Evolutionary conservation across 2,113 vertebrate genomes (phyloP), one percentile per base, ranked within the genome.

Genomic region (Todiramphus saurophagus): DNA sequence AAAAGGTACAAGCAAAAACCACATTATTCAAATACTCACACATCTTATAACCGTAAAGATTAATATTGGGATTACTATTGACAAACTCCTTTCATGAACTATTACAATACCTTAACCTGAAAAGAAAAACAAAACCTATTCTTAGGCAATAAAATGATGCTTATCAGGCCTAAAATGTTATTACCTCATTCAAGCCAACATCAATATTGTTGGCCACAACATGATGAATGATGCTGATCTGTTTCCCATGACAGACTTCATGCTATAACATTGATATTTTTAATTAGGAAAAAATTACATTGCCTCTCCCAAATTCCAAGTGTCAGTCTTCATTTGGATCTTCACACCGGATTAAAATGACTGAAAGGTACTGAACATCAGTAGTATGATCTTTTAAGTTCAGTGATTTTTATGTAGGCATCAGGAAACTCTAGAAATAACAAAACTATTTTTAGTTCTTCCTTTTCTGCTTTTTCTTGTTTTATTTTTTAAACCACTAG

Each of bases 271-370:
- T 0, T 75, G 37, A 43, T 68, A 94, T 39, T 68, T 89, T 75
- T 92, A 86, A 96, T 89, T 67, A 86, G 46, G 59, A 86, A 90
- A 90, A 85, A 67, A 81, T 46, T 1, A 14, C 39, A 77, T 20
- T 78, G 15, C 60, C 68, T 94, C 80, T 60, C 46, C 43, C 51
- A 70, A 78, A 95, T 94, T 95, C 83, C 80, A 96, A 78, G 30
- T 60, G 77, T 92, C 76, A 84, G 46, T 58, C 76, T 89, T 89
- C 46, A 81, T 68, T 60, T 87, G 80, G 24, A 75, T 81, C 33
- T 84, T 73, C 56, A 64, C 23, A 77, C 31, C 59, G 72, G 30
- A 82, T 84, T 92, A 91, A 96, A 92, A 81, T 13, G 35, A 90
- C 86, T 64, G 68, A 86, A 83, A 92, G 19, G 33, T 78, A 91